Evolutionary conservation across 2,113 vertebrate genomes (phyloP).

Genomic region (Oryzias javanicus): DNA sequence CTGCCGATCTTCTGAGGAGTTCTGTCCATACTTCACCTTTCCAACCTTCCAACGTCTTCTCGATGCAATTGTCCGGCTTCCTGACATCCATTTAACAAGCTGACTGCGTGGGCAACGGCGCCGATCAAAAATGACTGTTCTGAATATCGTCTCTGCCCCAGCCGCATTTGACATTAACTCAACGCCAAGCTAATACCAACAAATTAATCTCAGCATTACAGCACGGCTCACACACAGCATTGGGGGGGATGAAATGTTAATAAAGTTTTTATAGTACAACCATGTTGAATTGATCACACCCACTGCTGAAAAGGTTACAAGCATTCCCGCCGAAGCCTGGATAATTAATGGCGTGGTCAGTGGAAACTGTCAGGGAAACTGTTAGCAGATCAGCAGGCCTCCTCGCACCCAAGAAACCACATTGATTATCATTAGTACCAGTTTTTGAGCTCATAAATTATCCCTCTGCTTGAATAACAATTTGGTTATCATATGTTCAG

Average conservation of each 20-base stretch:
- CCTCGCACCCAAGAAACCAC: conserved; percentile 9
- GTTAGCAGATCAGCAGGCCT: conserved; percentile 34
- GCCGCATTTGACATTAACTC: conserved; percentile 46
- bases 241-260: conserved; percentile 50
- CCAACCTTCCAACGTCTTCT: conserved; percentile 44
- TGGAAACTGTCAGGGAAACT: conserved; percentile 30
- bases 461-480: conserved; percentile 47
- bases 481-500: conserved; percentile 50
- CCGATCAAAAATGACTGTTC: conserved; percentile 48
- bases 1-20: conserved; percentile 44
- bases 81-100: conserved; percentile 53
- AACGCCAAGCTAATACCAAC: conserved; percentile 28
- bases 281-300: conserved; percentile 63
- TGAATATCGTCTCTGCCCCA: too few species aligned
- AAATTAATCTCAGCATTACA: conserved; percentile 60
- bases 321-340: conserved; percentile 11
- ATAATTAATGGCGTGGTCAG: conserved; percentile 54
- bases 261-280: conserved; percentile 39
- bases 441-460: conserved; percentile 56
- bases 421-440: conserved; percentile 59
- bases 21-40: conserved; percentile 40
- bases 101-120: conserved; percentile 42
- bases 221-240: conserved; percentile 32
- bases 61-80: conserved; percentile 46
- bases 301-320: conserved; percentile 57